Evolutionary conservation across 2,113 vertebrate species (phyloP), one percentile per base, ranked within the genome.

Genomic region (Cephalophus harveyi): DNA sequence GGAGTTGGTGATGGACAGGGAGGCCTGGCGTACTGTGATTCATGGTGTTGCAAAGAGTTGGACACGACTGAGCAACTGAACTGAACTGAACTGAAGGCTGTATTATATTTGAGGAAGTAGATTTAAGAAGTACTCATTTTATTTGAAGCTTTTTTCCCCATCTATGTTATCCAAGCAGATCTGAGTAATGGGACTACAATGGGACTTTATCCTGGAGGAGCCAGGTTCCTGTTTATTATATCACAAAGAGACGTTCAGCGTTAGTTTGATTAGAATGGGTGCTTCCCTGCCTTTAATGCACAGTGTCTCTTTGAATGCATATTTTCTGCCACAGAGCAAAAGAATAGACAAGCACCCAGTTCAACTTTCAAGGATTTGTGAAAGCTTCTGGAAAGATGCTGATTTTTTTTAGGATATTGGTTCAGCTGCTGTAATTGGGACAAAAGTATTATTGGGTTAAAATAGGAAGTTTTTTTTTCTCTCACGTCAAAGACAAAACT

Each of bases 351-450:
- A 10, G 14, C 43, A 74, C 94, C 28, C 87, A 85, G n/a, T 76
- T 92, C 33, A 96, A 82, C 43, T 60, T 97, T 94, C 19, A 89
- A 94, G n/a, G 84, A 76, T 91, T 97, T 13, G 85, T 78, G 82
- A 88, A 96, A 87, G 21, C 79, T 94, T 85, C 46, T 94, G 59
- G 33, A 21, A 87, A 23, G 19, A 21, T 83, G 43, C 87, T 14
- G 21, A 27, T 76, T 76, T 87, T 76, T 46, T 95, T 64, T 71
- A 86, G 54, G 60, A 54, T 89, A 71, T 76, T 95, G 71, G 36
- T 89, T 82, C 28, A 85, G 23, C 28, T 91, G 40, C 33, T 92
- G 1, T 95, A 52, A 76, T 76, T 89, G 67, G 67, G n/a, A 60
- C 46, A 79, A 62, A 88, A 88, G 57, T 85, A 95, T 25, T 60